Evolutionary conservation across 2,888 invertebrate genomes (phyloP).

Genomic region (Drosophila fungiperda): DNA sequence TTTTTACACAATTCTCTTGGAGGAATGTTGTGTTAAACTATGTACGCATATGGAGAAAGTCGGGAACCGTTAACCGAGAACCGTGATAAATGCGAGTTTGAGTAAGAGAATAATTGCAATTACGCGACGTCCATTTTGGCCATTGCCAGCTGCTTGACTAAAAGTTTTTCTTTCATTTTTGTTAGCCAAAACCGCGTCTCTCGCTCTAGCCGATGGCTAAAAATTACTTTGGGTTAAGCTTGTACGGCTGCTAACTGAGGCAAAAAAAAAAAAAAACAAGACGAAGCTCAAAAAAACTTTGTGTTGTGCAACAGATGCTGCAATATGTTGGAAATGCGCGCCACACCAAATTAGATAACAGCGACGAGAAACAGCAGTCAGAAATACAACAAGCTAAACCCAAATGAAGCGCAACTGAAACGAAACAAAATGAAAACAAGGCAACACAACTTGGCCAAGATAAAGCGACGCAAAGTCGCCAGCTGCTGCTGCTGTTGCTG

Average conservation of each 20-base stretch:
- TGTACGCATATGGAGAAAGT: constrained; percentile 1
- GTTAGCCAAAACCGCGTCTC: background rate
- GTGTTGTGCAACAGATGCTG: constrained; percentile 73
- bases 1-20: background rate
- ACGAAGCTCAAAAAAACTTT: constrained; percentile 57
- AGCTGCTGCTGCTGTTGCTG: background rate
- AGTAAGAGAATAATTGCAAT: constrained; percentile 75
- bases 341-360: constrained; percentile 60
- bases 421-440: constrained; percentile 12
- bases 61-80: background rate
- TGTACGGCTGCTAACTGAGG: constrained; percentile 45
- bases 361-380: constrained; percentile 24
- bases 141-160: constrained; percentile 50
- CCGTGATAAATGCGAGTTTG: constrained; percentile 59
- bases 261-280: background rate
- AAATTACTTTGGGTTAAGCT: constrained; percentile 67
- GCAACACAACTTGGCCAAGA: constrained; percentile 52
- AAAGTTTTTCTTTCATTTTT: constrained; percentile 17
- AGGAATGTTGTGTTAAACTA: constrained; percentile 18
- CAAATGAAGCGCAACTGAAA: constrained; percentile 9
- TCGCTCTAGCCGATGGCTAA: background rate
- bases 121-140: constrained; percentile 58
- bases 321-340: constrained; percentile 64
- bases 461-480: constrained; percentile 16
- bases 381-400: constrained; percentile 10